phyloP scores from a whole-genome alignment of 2,113 vertebrate genomes.

The Halichoeres trimaculatus region DNA sequence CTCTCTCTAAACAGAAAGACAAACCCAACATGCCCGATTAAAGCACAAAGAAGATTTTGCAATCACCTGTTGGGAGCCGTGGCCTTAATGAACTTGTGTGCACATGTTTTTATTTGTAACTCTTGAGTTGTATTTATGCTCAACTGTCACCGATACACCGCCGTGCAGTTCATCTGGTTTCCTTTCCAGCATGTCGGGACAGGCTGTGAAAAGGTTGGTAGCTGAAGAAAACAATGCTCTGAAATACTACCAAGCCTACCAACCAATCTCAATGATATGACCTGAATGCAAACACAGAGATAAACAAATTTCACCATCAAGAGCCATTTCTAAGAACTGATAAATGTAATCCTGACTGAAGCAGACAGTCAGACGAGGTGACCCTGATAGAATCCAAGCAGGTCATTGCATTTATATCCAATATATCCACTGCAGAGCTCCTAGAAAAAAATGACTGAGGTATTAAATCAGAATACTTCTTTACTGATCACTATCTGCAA shows the following conservation, averaged over 20 bases:
- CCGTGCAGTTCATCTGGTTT: constrained; percentile 34
- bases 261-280: constrained; percentile 1
- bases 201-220: constrained; percentile 4
- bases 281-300: not conserved
- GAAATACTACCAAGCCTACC: not conserved
- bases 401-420: too few species aligned
- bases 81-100: constrained; percentile 9
- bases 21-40: not conserved
- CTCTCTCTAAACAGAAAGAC: not conserved
- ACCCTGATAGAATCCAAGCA: not conserved
- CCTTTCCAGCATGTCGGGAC: constrained; percentile 42
- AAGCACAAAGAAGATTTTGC: not conserved
- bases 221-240: constrained; percentile 21
- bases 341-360: not conserved
- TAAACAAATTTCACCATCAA: not conserved
- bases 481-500: not conserved
- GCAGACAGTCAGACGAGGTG: not conserved
- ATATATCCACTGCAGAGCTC: not conserved
- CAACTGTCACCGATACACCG: not conserved
- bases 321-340: not conserved
- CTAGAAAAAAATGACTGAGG: not conserved
- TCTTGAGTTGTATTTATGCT: not conserved
- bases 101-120: not conserved
- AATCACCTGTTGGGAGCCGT: not conserved
- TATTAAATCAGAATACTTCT: too few species aligned